Conservation (phyloP, 2,797 vertebrate species). For the Bucorvus abyssinicus region DNA sequence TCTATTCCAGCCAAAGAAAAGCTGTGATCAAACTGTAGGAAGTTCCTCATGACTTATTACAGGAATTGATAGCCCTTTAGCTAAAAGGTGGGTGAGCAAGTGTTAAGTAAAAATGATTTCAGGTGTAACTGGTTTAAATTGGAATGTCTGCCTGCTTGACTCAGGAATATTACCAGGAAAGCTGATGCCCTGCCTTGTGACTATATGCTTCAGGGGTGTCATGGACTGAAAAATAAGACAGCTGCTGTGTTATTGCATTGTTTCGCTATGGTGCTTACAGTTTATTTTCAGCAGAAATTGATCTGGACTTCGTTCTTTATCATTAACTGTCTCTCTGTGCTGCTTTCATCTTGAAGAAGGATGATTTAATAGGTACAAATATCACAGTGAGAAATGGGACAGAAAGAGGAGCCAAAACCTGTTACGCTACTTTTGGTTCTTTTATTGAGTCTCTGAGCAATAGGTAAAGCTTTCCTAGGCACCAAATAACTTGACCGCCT, state of each 20-base stretch:
- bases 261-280: background rate
- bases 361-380: background rate
- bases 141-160: slow-evolving; percentile 28
- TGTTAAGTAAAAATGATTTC: slow-evolving; percentile 27
- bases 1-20: background rate
- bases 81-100: background rate
- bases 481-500: background rate
- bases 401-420: background rate
- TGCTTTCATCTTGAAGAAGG: background rate
- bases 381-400: background rate
- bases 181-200: background rate
- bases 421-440: background rate
- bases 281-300: slow-evolving; percentile 21
- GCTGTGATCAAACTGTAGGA: background rate
- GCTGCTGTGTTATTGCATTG: background rate
- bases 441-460: background rate
- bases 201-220: background rate
- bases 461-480: background rate
- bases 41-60: background rate
- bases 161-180: background rate
- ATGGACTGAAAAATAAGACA: slow-evolving; percentile 6
- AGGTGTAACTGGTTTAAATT: slow-evolving; percentile 36
- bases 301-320: background rate
- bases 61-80: slow-evolving; percentile 11
- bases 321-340: background rate